phyloP scores from a whole-genome alignment of 2,797 vertebrate species.

The Chromis chromis region DNA sequence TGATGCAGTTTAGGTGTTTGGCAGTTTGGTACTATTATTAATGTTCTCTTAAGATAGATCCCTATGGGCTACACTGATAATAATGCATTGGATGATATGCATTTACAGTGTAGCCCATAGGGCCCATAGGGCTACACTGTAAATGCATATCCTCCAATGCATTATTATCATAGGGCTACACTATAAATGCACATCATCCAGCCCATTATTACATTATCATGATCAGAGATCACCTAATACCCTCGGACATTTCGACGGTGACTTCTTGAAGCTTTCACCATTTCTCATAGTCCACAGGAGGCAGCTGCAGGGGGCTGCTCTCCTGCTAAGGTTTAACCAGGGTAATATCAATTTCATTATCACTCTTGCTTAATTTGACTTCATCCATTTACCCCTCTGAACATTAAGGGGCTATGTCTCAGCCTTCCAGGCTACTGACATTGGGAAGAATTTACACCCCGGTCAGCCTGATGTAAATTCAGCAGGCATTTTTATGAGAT shows the following conservation, averaged over 20 bases:
- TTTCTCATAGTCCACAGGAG: conserved; percentile 10
- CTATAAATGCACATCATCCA: neutral
- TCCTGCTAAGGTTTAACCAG: conserved; percentile 55
- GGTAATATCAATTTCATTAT: conserved; percentile 61
- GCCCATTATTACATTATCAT: conserved; percentile 22
- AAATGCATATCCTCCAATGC: too few relatives aligned
- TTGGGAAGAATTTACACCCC: conserved; percentile 72
- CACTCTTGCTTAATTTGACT: conserved; percentile 50
- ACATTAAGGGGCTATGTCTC: conserved; percentile 19
- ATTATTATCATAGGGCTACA: too few relatives aligned
- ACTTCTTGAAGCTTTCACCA: conserved; percentile 24
- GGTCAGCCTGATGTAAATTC: conserved; percentile 70
- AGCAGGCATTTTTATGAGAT: conserved; percentile 81
- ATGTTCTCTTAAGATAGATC: neutral
- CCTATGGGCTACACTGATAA: neutral
- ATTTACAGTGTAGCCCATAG: too few relatives aligned
- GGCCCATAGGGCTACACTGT: too few relatives aligned
- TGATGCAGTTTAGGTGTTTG: neutral
- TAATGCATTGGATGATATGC: too few relatives aligned
- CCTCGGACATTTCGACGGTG: neutral
- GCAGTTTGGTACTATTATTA: too few relatives aligned
- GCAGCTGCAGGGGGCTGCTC: conserved; percentile 47
- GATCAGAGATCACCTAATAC: conserved; percentile 6
- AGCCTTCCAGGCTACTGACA: conserved; percentile 59
- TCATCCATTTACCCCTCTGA: conserved; percentile 47